Base-by-base conservation (phyloP, 1,140 invertebrate species). In the Mizuhopecten yessoensis region DNA sequence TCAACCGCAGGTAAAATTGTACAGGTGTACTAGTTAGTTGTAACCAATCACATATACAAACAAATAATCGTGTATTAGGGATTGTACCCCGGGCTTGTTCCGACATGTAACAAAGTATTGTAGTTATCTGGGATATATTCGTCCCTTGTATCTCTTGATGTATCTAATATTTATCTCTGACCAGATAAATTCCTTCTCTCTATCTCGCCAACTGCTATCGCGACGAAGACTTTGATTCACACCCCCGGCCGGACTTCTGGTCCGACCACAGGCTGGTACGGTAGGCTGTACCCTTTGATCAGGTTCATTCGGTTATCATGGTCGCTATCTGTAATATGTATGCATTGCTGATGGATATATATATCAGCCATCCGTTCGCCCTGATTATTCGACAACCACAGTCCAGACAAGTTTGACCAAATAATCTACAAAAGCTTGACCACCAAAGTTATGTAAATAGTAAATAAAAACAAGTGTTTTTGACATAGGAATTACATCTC, bases 271-370 rank as follows among this genome's bases (percentile, higher is more conserved):
- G 57, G 17, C 9, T 75, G 57, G 57, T 75, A 75, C 57, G n/a
- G 23, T 75, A 29, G n/a, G n/a, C n/a, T 9, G 57, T 75, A 75
- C 57, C n/a, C 57, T 75, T 75, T 75, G 57, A 75, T 75, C 57
- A 29, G 11, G 57, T 29, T 5, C n/a, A 75, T 75, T n/a, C n/a
- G 57, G n/a, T 75, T 75, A 75, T 75, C 57, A 75, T 23, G 7
- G 5, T 75, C 5, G 11, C 57, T 75, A 75, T 75, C 57, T 75
- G 57, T 75, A 29, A 7, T 7, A 29, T 29, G n/a, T 75, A 29
- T 75, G 11, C 29, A 29, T 29, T 49, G 20, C 13, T 2, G 45
- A 49, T 49, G 45, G 15, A 9, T 45, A 45, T 45, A 45, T 13
- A 75, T 75, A n/a, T 75, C n/a, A 75, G 23, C n/a, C 23, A 17